These are phyloP conservation scores for Turnix velox DNA, from an alignment of 2,113 vertebrate genomes.

Conservation along the genomic window DNA sequence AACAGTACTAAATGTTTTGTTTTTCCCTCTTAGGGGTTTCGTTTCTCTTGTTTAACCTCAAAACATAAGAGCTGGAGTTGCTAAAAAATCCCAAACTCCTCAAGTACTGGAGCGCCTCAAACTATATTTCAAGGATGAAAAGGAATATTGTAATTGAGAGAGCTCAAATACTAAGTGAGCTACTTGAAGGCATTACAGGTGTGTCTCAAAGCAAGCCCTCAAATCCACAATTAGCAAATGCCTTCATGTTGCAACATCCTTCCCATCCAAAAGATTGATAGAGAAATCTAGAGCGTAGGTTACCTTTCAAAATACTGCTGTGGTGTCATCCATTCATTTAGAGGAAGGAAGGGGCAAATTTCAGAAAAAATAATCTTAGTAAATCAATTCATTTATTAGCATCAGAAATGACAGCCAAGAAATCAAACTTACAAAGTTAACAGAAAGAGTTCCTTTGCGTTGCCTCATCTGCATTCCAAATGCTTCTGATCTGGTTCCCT, in stretches of 20 bases:
- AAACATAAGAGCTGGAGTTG: background rate
- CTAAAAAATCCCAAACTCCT: background rate
- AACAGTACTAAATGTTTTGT: background rate
- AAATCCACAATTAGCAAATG: background rate
- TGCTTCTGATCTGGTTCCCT: constrained; percentile 86
- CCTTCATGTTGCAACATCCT: background rate
- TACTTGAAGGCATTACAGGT: background rate
- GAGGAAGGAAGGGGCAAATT: background rate
- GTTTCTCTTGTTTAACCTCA: background rate
- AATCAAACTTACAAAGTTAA: constrained; percentile 91
- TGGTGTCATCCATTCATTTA: background rate
- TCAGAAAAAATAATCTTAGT: background rate
- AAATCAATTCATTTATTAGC: background rate
- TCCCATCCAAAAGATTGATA: background rate
- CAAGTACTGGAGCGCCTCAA: background rate
- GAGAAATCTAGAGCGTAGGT: background rate
- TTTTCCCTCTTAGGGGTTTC: background rate
- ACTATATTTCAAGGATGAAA: background rate
- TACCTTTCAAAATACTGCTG: background rate
- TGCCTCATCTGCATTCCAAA: constrained; percentile 97
- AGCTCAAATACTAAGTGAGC: background rate
- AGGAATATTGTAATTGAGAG: fast-evolving
- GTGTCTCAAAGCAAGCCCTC: background rate
- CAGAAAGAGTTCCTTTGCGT: constrained; percentile 90
- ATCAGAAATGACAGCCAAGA: background rate